phyloP scores from a whole-genome alignment of 2,888 invertebrate genomes.

The Campaea margaritaria region DNA sequence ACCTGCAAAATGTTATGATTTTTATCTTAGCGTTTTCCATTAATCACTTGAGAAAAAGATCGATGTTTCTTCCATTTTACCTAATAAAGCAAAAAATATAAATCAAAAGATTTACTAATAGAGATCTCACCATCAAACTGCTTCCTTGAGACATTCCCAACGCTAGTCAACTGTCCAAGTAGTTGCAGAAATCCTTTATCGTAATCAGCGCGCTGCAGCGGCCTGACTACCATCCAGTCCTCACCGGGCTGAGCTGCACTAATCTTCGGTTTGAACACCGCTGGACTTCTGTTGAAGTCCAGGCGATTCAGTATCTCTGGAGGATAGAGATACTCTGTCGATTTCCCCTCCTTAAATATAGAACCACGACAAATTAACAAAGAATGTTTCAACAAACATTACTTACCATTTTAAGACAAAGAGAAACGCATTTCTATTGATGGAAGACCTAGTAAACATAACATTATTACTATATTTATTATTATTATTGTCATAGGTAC shows the following conservation, averaged over 20 bases:
- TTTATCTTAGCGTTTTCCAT: too few relatives aligned
- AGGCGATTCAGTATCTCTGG: constrained; percentile 87
- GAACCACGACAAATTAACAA: not conserved
- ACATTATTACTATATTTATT: too few relatives aligned
- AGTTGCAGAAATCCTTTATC: constrained; percentile 93
- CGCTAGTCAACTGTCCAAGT: constrained; percentile 92
- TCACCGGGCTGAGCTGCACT: constrained; percentile 90
- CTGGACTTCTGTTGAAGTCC: constrained; percentile 87
- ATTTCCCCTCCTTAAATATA: constrained; percentile 71
- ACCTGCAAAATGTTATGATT: too few relatives aligned
- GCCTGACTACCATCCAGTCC: constrained; percentile 90
- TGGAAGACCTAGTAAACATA: too few relatives aligned
- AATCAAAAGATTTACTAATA: not conserved
- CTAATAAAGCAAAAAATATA: too few relatives aligned
- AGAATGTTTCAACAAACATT: too few relatives aligned
- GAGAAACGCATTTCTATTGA: too few relatives aligned
- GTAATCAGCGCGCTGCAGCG: constrained; percentile 91
- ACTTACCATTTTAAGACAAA: too few relatives aligned
- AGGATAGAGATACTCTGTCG: constrained; percentile 86
- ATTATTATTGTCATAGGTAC: too few relatives aligned
- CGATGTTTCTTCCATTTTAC: too few relatives aligned
- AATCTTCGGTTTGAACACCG: constrained; percentile 88
- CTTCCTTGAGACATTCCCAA: constrained; percentile 91
- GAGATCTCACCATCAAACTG: constrained; percentile 89
- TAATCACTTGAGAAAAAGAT: not conserved